Evolutionary conservation across 2,797 vertebrate species (phyloP).

Genomic region (Natrix natrix): DNA sequence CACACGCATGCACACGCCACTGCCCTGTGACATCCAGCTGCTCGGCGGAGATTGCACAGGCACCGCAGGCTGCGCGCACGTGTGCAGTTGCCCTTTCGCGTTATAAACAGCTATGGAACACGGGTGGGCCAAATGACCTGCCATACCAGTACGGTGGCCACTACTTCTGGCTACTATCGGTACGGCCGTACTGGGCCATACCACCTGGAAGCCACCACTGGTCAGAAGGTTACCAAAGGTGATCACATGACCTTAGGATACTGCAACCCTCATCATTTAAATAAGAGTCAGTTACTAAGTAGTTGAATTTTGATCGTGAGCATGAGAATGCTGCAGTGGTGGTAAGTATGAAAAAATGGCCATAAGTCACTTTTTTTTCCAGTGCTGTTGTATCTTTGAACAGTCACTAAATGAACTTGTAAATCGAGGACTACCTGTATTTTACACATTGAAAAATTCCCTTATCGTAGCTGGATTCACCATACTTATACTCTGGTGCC

Average conservation of each 20-base stretch:
- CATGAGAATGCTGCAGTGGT: not conserved
- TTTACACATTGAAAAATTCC: constrained; percentile 8
- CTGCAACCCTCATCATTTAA: not conserved
- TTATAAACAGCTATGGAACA: too few relatives aligned
- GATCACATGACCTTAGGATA: not conserved
- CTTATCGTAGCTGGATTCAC: constrained; percentile 15
- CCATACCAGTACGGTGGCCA: too few relatives aligned
- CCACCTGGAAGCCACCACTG: too few relatives aligned
- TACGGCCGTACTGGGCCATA: too few relatives aligned
- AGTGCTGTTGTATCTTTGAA: not conserved
- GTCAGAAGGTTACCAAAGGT: not conserved
- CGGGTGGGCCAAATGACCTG: too few relatives aligned
- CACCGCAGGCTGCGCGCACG: too few relatives aligned
- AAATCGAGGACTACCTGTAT: not conserved
- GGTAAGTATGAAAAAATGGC: not conserved
- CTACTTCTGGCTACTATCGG: too few relatives aligned
- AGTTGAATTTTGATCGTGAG: not conserved
- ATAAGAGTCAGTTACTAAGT: not conserved
- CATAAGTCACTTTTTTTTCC: not conserved
- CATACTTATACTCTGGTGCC: constrained; percentile 35
- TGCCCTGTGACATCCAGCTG: too few relatives aligned
- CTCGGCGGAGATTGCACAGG: too few relatives aligned
- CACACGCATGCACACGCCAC: too few relatives aligned
- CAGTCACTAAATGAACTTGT: not conserved
- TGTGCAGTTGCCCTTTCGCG: too few relatives aligned